Base-by-base conservation (phyloP, 2,113 vertebrate genomes). In the Galbula dea region DNA sequence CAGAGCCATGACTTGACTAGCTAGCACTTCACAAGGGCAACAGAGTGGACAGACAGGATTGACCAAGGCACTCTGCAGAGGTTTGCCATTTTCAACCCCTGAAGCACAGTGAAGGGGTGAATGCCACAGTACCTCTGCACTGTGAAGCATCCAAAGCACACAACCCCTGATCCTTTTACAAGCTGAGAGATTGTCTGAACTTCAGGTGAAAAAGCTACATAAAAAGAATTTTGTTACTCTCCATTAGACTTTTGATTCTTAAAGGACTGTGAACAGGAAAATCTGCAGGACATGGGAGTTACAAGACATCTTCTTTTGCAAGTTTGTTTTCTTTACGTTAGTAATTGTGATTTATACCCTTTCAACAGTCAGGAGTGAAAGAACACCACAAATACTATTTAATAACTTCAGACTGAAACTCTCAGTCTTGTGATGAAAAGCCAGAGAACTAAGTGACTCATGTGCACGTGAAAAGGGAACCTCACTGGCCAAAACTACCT, bases 21-120 rank as follows among this genome's bases (percentile, higher is more conserved):
- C 10, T 7, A 85, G 27, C 0, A 0, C 43, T 48, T 23, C 3
- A 2, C 20, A 8, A 39, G 29, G 23, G 21, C 2, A 2, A 48
- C 3, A 24, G 34, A 84, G 37, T 0, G 1, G 41, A 45, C 62
- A 81, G 67, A 9, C 48, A 41, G 71, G 43, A 57, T 3, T 15
- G 45, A 57, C 30, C 51, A 66, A 43, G 39, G 36, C 7, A 0
- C 72, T 63, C 57, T 54, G 10, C 43, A 32, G 51, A 71, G 48
- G 24, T 59, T 39, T 74, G 5, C 29, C 20, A 65, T 61, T 63
- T 32, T 68, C 37, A 14, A 9, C 36, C 49, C 83, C 41, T 41
- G 26, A 57, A 88, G 67, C 37, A 37, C 9, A 1, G 11, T 11
- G 39, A 83, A 61, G 29, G 26, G 41, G 43, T 16, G 71, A 82